Percentiles rank a stretch among this genome's conserved stretches.
Conservation (phyloP, 1,140 invertebrate species). For the Adelges cooleyi region DNA sequence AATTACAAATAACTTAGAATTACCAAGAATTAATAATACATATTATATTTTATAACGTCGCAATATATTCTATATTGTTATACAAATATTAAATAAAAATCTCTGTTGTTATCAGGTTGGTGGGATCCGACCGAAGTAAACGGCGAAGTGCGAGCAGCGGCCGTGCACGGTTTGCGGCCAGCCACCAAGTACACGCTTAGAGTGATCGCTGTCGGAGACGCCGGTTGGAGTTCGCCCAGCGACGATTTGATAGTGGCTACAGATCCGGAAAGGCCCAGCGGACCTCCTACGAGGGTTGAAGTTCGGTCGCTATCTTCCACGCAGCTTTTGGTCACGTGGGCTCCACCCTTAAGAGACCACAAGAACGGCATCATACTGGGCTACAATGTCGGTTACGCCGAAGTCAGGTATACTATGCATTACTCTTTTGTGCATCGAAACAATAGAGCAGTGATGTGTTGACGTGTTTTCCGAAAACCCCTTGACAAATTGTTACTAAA, state of each 20-base stretch:
- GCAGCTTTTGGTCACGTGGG: conserved; percentile 64
- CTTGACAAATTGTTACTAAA: no score
- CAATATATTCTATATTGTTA: no score
- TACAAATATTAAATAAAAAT: no score
- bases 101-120: conserved; percentile 44
- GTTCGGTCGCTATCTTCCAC: conserved; percentile 61
- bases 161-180: conserved; percentile 61
- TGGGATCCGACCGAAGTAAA: conserved; percentile 56
- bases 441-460: no score
- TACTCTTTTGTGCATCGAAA: no score
- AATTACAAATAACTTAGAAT: no score
- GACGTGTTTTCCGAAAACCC: no score
- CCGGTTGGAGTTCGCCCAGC: conserved; percentile 59
- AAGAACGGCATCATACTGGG: conserved; percentile 62
- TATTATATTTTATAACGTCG: no score
- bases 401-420: no score
- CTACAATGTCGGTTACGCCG: conserved; percentile 49
- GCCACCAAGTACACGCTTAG: conserved; percentile 63
- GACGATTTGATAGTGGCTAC: conserved; percentile 55
- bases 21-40: no score
- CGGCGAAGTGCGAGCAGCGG: conserved; percentile 47
- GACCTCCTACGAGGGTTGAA: conserved; percentile 57
- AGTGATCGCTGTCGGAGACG: conserved; percentile 62
- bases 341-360: conserved; percentile 52
- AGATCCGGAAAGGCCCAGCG: conserved; percentile 63